Conservation (phyloP, 2,797 vertebrate genomes). For the Spea hammondii region DNA sequence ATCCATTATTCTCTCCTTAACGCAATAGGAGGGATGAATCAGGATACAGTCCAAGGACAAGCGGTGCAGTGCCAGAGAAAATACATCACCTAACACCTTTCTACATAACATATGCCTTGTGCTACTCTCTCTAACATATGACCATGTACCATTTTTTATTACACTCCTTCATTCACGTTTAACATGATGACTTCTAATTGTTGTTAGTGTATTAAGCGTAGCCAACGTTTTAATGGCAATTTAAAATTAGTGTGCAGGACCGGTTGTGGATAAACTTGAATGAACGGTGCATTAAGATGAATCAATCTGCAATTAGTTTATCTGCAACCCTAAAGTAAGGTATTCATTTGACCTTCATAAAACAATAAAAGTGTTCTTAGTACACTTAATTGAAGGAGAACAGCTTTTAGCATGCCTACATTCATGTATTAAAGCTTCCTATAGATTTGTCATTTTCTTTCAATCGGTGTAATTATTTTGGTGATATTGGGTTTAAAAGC, state of each 20-base stretch:
- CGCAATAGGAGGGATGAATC: constrained; percentile 3
- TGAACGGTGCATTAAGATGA: neutral
- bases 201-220: neutral
- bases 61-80: neutral
- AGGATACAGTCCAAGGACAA: constrained; percentile 17
- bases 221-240: neutral
- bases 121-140: too few relatives aligned
- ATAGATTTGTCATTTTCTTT: too few relatives aligned
- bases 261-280: constrained; percentile 35
- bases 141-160: too few relatives aligned
- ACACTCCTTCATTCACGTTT: too few relatives aligned
- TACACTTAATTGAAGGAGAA: neutral
- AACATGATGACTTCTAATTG: too few relatives aligned
- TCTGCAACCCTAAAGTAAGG: neutral
- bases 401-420: too few relatives aligned
- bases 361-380: neutral
- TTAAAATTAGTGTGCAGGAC: constrained; percentile 64
- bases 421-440: too few relatives aligned
- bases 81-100: neutral
- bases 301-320: constrained; percentile 30
- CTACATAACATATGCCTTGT: too few relatives aligned
- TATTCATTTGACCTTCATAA: neutral
- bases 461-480: too few relatives aligned
- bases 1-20: constrained; percentile 20
- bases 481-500: too few relatives aligned